A percentile compares a stretch with the other conserved stretches of the same genome.
Conservation (phyloP, 2,888 invertebrate genomes). For the Panzeria rudis region DNA sequence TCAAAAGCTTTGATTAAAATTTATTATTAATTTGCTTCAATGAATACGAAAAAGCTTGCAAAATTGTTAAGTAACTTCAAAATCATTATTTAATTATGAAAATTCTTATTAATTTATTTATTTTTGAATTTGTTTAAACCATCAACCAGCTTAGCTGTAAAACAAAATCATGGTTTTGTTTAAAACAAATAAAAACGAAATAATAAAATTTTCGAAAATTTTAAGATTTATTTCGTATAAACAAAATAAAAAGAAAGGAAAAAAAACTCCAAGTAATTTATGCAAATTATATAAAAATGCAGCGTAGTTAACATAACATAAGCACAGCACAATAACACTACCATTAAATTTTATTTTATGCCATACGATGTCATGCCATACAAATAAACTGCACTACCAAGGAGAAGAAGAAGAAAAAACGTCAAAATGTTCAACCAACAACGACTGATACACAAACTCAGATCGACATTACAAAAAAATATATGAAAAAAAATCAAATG, state of each 20-base stretch:
- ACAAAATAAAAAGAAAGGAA: slow-evolving; percentile 14
- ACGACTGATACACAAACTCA: slow-evolving; percentile 7
- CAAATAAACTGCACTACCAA: background rate
- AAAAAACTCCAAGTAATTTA: slow-evolving; percentile 62
- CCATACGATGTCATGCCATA: slow-evolving; percentile 40
- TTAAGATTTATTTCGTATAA: slow-evolving; percentile 28
- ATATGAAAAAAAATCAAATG: slow-evolving; percentile 18
- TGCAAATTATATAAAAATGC: slow-evolving; percentile 71
- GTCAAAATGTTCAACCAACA: slow-evolving; percentile 38
- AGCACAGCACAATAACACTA: slow-evolving; percentile 30
- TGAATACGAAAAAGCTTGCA: background rate
- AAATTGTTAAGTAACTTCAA: background rate
- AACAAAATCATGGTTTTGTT: slow-evolving; percentile 29
- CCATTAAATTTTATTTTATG: slow-evolving; percentile 55
- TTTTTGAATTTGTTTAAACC: background rate
- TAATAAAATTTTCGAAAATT: slow-evolving; percentile 32
- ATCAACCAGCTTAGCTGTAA: slow-evolving; percentile 25
- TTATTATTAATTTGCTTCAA: background rate
- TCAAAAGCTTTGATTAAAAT: background rate
- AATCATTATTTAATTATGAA: background rate
- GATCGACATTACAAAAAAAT: background rate
- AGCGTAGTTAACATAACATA: slow-evolving; percentile 55
- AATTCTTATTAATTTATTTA: slow-evolving; percentile 23
- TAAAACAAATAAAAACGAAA: slow-evolving; percentile 24
- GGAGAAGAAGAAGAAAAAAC: slow-evolving; percentile 9